Evolutionary conservation across 2,888 invertebrate species (phyloP).

Genomic region (Monopis laevigella): DNA sequence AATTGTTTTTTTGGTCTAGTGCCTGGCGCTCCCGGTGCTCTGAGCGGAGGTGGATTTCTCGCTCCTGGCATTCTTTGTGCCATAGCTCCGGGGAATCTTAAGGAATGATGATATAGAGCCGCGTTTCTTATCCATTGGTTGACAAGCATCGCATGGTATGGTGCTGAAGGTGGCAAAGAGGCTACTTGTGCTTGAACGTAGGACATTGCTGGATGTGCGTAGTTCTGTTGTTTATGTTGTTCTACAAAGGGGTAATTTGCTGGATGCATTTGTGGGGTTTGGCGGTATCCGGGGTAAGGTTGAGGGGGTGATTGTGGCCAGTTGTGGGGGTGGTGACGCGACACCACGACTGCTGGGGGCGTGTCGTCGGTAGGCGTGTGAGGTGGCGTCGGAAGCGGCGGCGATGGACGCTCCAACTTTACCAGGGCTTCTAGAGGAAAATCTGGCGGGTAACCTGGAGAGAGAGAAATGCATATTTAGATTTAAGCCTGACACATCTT

Average conservation of each 20-base stretch:
- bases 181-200: constrained; percentile 59
- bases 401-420: constrained; percentile 69
- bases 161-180: constrained; percentile 50
- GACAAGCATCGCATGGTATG: constrained; percentile 71
- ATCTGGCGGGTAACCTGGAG: constrained; percentile 66
- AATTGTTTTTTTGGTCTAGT: constrained; percentile 84
- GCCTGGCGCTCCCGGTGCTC: constrained; percentile 66
- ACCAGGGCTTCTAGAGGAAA: constrained; percentile 67
- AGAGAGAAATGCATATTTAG: no score
- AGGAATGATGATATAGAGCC: constrained; percentile 71
- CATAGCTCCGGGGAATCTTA: constrained; percentile 59
- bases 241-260: constrained; percentile 46
- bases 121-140: constrained; percentile 81
- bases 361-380: constrained; percentile 75
- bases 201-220: constrained; percentile 48
- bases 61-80: constrained; percentile 59
- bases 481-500: no score
- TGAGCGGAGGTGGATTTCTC: constrained; percentile 59
- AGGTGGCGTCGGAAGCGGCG: constrained; percentile 76
- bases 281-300: constrained; percentile 33
- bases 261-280: constrained; percentile 40
- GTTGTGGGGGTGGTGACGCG: constrained; percentile 41
- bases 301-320: constrained; percentile 46
- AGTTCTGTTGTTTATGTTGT: constrained; percentile 31
- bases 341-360: constrained; percentile 56